Evolutionary conservation across 2,888 invertebrate species (phyloP).

Genomic region (Protodeltote pygarga): DNA sequence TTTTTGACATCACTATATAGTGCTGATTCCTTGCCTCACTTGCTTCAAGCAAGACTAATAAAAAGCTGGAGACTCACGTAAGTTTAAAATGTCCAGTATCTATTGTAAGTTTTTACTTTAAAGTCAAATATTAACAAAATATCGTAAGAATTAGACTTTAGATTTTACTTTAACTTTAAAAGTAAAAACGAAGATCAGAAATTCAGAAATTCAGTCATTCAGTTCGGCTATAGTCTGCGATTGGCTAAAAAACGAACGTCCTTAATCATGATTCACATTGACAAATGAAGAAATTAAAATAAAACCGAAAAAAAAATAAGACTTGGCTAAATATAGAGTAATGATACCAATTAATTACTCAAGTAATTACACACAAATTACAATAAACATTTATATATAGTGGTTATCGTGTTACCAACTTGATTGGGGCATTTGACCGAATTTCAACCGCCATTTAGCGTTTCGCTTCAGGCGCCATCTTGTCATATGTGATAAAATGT

Average conservation of each 20-base stretch:
- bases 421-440: slow-evolving; percentile 53
- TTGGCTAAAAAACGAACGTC: no score
- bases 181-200: no score
- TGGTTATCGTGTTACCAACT: slow-evolving; percentile 41
- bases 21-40: neutral
- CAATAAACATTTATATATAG: slow-evolving; percentile 38
- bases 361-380: slow-evolving; percentile 39
- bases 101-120: no score
- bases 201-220: no score
- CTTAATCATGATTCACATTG: neutral
- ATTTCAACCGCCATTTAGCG: slow-evolving; percentile 57
- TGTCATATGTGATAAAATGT: slow-evolving; percentile 51
- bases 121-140: no score
- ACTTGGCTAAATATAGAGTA: slow-evolving; percentile 31
- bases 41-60: no score
- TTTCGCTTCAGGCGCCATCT: slow-evolving; percentile 62
- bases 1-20: slow-evolving; percentile 23
- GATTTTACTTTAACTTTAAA: no score
- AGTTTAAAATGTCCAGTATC: no score
- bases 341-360: slow-evolving; percentile 38
- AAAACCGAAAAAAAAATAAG: slow-evolving; percentile 19
- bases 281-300: slow-evolving; percentile 30
- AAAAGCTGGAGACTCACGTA: no score
- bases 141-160: no score
- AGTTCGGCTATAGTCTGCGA: no score